Evolutionary conservation across 2,888 invertebrate genomes (phyloP).

Genomic region (Uloborus plumipes): DNA sequence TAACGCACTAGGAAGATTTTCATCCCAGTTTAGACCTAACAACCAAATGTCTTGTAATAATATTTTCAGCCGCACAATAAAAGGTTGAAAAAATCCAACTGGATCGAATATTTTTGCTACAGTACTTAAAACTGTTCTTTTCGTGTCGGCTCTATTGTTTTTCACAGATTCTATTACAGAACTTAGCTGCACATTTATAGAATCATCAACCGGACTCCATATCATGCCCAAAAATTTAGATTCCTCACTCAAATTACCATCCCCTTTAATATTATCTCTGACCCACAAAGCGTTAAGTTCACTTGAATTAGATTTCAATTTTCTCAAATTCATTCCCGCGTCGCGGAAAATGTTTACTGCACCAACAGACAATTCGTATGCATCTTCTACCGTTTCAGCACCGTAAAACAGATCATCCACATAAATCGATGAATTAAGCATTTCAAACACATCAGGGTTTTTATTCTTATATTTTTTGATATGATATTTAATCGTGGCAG

Average conservation of each 20-base stretch:
- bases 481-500: not conserved
- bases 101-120: conserved; percentile 2
- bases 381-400: not conserved
- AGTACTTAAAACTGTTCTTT: not conserved
- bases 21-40: conserved; percentile 7
- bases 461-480: not conserved
- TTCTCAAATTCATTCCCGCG: conserved; percentile 12
- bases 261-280: not conserved
- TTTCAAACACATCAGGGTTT: not conserved
- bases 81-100: not conserved
- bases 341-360: not conserved
- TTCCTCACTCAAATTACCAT: not conserved
- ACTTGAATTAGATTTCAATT: conserved; percentile 9
- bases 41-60: conserved; percentile 2
- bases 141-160: not conserved
- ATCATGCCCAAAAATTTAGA: conserved; percentile 9
- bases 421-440: not conserved
- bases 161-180: not conserved
- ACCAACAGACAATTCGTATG: not conserved
- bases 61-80: not conserved
- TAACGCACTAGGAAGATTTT: not conserved
- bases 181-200: not conserved
- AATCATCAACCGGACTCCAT: not conserved
- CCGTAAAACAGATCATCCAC: conserved; percentile 1
- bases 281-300: not conserved